Evolutionary conservation across 2,113 vertebrate genomes (phyloP), one percentile per base, ranked within the genome.

Genomic region (Opisthocomus hoazin): DNA sequence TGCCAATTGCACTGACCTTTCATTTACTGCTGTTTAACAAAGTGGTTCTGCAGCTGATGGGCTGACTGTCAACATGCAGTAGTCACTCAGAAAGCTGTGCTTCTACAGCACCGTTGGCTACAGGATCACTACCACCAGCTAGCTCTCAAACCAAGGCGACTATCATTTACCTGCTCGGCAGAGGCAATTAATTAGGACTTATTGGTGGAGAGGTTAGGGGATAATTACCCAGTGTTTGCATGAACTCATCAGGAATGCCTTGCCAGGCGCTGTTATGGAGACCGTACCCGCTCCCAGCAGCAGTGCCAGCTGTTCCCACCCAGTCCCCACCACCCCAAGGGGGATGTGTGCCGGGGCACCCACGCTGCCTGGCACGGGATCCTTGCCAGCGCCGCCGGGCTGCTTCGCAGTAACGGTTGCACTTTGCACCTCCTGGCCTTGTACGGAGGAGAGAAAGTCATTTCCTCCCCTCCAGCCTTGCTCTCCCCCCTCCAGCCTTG

Each of bases 161-260:
- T 80, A 92, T 54, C 81, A 68, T 89, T 56, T 90, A 95, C 85
- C 89, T 93, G 65, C 88, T 90, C 54, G 57, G 84, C 86, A 93
- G 39, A 89, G 61, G 79, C 92, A 90, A 84, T 87, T 91, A 91
- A 87, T 89, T 77, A 91, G 94, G 71, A 71, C 29, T 87, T 90
- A 71, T 6, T 71, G 32, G 68, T 36, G 65, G 48, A 78, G 73
- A 93, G 48, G 93, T 81, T 89, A 89, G 56, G 80, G 86, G 85
- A 66, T 90, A 84, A 95, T 95, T 86, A 93, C 22, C 13, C 54
- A 24, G 34, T 84, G 70, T 92, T 92, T 84, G 73, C 64, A 88
- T 23, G 50, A 84, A 81, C 8, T 71, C 74, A 74, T 81, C 78
- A 87, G 24, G 34, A 91, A 53, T n/a, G 37, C 65, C n/a, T 27